Evolutionary conservation across 2,888 invertebrate genomes (phyloP).

Genomic region (Caprella mutica): DNA sequence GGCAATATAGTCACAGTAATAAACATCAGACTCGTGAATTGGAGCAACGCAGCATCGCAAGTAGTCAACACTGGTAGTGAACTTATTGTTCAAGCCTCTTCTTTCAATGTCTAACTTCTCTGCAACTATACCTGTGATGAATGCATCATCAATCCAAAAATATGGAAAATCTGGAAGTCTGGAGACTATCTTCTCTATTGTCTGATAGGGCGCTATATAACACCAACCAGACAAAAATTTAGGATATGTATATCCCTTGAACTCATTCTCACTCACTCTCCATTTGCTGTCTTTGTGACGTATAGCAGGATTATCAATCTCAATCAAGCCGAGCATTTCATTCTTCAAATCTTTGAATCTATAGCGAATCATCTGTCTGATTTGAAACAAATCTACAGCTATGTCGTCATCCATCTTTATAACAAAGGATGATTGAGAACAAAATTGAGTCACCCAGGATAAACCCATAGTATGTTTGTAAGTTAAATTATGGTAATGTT

Average conservation of each 20-base stretch:
- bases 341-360: constrained; percentile 17
- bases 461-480: constrained; percentile 72
- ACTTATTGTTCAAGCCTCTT: constrained; percentile 42
- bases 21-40: constrained; percentile 50
- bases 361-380: constrained; percentile 38
- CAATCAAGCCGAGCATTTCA: constrained; percentile 25
- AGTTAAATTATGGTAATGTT: constrained; percentile 68
- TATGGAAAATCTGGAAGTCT: constrained; percentile 46
- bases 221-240: constrained; percentile 71
- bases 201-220: constrained; percentile 59
- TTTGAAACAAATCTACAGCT: constrained; percentile 55
- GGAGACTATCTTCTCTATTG: constrained; percentile 49
- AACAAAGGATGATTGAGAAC: constrained; percentile 51
- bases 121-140: constrained; percentile 66
- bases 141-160: constrained; percentile 89
- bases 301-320: constrained; percentile 37
- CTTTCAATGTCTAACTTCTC: constrained; percentile 49
- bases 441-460: constrained; percentile 57
- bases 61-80: constrained; percentile 58
- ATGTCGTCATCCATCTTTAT: constrained; percentile 75
- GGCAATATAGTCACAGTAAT: constrained; percentile 56
- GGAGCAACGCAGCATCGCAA: constrained; percentile 62
- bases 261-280: constrained; percentile 62
- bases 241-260: constrained; percentile 52
- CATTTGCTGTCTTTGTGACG: constrained; percentile 62